Percentiles rank a stretch among this genome's conserved stretches.
These are phyloP conservation scores for Cacatua alba DNA, from an alignment of 2,113 vertebrate species.

Conservation along the genomic window DNA sequence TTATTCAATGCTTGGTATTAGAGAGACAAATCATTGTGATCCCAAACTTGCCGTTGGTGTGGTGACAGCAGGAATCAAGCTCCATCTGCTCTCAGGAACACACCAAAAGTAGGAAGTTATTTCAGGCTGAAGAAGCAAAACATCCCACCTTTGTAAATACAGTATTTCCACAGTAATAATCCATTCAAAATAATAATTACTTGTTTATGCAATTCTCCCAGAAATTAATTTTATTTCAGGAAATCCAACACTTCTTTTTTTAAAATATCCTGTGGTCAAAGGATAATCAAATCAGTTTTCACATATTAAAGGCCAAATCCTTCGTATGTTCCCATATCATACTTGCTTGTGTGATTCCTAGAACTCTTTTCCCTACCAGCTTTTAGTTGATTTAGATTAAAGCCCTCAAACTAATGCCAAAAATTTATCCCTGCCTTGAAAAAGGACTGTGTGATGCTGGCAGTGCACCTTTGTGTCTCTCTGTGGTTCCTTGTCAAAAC, in stretches of 20 bases:
- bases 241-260: not conserved
- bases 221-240: not conserved
- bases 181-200: not conserved
- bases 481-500: not conserved
- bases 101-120: not conserved
- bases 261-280: not conserved
- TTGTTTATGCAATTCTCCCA: not conserved
- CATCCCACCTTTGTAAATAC: not conserved
- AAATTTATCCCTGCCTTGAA: constrained; percentile 10
- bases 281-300: constrained; percentile 9
- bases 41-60: not conserved
- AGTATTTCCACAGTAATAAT: not conserved
- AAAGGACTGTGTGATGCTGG: not conserved
- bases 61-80: not conserved
- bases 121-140: not conserved
- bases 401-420: constrained; percentile 16
- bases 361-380: not conserved
- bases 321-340: not conserved
- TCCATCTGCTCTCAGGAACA: not conserved
- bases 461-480: not conserved
- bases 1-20: not conserved
- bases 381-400: constrained; percentile 15
- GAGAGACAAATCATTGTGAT: not conserved
- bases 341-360: constrained; percentile 20
- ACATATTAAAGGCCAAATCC: constrained; percentile 4